Evolutionary conservation across 2,113 vertebrate genomes (phyloP).

Genomic region (Trematocara unimaculatum): DNA sequence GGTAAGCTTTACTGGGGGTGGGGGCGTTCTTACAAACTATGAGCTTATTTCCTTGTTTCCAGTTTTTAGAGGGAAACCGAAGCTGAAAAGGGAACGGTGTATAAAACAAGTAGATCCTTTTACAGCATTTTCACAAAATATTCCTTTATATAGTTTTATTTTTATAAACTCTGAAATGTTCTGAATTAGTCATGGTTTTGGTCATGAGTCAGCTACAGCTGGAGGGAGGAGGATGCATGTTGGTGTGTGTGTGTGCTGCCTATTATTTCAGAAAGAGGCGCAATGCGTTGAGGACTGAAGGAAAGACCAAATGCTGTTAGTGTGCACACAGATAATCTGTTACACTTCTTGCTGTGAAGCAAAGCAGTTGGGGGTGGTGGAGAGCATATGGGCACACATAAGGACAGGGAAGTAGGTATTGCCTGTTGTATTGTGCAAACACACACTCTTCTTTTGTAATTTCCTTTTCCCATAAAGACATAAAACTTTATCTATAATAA

Average conservation of each 20-base stretch:
- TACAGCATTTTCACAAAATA: neutral
- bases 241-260: neutral
- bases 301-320: constrained; percentile 1
- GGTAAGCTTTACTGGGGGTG: neutral
- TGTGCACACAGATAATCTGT: neutral
- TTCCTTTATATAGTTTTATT: neutral
- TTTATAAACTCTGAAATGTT: neutral
- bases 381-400: constrained; percentile 27
- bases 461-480: neutral
- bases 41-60: neutral
- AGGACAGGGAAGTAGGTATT: neutral
- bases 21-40: neutral
- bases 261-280: neutral
- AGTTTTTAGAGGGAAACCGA: neutral
- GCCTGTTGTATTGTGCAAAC: neutral
- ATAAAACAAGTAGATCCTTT: neutral
- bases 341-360: neutral
- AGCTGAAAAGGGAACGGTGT: neutral
- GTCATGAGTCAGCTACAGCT: constrained; percentile 15
- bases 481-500: neutral
- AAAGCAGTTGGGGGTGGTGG: constrained; percentile 25
- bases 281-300: neutral
- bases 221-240: neutral
- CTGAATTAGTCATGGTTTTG: constrained; percentile 20
- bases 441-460: neutral